Conservation (phyloP, 2,113 vertebrate species). For the Prionailurus bengalensis region DNA sequence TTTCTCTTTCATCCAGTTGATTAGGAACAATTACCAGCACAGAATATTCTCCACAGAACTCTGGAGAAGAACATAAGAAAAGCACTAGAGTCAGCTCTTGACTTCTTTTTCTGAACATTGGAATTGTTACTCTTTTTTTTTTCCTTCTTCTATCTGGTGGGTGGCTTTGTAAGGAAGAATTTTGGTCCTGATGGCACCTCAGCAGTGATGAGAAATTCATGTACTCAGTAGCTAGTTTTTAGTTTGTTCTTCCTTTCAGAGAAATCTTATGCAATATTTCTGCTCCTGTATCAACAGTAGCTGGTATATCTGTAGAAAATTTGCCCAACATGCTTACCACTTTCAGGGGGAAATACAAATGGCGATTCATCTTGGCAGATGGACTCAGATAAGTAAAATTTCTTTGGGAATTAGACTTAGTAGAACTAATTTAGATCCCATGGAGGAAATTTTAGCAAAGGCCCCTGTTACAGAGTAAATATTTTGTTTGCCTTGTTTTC, state of each 20-base stretch:
- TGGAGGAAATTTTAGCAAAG: slow-evolving; percentile 17
- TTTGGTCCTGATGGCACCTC: neutral
- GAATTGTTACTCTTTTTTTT: neutral
- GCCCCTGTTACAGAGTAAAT: neutral
- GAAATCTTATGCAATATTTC: neutral
- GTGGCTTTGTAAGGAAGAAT: slow-evolving; percentile 42
- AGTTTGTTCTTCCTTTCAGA: slow-evolving; percentile 35
- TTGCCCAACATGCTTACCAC: neutral
- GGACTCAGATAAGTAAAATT: slow-evolving; percentile 30
- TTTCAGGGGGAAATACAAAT: slow-evolving; percentile 2
- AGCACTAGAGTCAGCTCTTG: neutral
- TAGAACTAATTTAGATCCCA: slow-evolving; percentile 50
- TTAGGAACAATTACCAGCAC: slow-evolving; percentile 34
- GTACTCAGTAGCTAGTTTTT: neutral
- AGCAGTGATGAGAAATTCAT: slow-evolving; percentile 27
- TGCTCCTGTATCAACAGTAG: neutral
- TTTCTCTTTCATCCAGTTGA: slow-evolving; percentile 41
- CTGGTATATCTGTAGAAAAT: neutral
- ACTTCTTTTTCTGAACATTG: slow-evolving; percentile 48
- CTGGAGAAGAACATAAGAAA: slow-evolving; percentile 28
- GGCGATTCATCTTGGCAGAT: slow-evolving; percentile 26
- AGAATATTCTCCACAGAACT: neutral
- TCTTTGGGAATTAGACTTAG: slow-evolving; percentile 30
- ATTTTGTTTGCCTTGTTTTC: slow-evolving; percentile 22
- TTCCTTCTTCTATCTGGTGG: neutral